Evolutionary conservation across 2,113 vertebrate genomes (phyloP).

Genomic region (Aldabrachelys gigantea): DNA sequence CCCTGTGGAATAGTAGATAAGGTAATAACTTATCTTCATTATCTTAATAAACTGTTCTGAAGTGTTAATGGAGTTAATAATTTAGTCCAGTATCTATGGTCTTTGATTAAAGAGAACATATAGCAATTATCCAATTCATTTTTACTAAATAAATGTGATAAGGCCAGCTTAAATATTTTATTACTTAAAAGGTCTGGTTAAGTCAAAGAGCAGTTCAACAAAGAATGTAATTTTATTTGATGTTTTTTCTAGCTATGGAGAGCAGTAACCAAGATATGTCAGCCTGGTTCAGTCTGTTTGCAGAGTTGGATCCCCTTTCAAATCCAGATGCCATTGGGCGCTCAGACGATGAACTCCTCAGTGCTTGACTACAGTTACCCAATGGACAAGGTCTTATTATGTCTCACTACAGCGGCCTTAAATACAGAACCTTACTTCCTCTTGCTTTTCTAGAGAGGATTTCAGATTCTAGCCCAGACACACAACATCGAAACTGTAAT

Average conservation of each 20-base stretch:
- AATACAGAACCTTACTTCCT: not conserved
- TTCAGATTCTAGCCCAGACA: conserved; percentile 20
- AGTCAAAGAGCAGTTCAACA: not conserved
- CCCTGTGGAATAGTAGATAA: not conserved
- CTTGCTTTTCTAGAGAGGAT: not conserved
- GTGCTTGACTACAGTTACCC: conserved; percentile 72
- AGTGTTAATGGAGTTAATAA: not conserved
- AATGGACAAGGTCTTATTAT: not conserved
- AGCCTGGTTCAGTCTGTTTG: conserved; percentile 84
- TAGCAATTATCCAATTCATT: not conserved
- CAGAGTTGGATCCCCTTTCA: conserved; percentile 86
- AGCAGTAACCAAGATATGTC: conserved; percentile 81
- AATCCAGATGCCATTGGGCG: conserved; percentile 85
- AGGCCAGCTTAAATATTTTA: not conserved
- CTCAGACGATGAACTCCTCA: conserved; percentile 82
- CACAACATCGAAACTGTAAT: not conserved
- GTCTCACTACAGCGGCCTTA: not conserved
- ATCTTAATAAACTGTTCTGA: not conserved
- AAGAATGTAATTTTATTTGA: not conserved
- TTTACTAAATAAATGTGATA: not conserved
- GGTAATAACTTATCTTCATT: not conserved
- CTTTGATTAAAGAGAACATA: not conserved
- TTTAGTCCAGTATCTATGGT: not conserved
- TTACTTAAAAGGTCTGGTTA: not conserved
- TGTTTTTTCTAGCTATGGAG: conserved; percentile 59